These are phyloP conservation scores for Shinisaurus crocodilurus DNA, from an alignment of 2,113 vertebrate species.

Conservation along the genomic window DNA sequence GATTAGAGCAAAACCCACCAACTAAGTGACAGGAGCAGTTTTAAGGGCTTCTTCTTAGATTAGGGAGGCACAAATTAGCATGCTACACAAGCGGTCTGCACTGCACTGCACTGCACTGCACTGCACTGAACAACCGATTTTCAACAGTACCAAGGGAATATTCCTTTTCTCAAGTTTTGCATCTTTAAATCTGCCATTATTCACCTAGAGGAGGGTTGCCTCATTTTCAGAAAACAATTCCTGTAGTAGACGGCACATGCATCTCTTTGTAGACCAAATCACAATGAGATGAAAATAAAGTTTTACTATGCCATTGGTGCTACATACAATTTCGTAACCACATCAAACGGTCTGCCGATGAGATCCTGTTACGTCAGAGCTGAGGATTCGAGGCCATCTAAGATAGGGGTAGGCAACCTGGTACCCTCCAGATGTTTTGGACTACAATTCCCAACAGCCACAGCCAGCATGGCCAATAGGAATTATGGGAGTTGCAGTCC, in stretches of 20 bases:
- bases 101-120: no score
- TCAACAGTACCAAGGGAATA: not conserved
- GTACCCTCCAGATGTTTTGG: not conserved
- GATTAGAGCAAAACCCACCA: constrained; percentile 1
- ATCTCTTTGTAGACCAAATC: not conserved
- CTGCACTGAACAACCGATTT: not conserved
- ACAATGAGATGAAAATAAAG: not conserved
- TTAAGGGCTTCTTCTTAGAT: constrained; percentile 3
- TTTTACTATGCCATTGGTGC: not conserved
- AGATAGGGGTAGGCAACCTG: not conserved
- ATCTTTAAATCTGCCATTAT: not conserved
- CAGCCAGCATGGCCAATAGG: not conserved
- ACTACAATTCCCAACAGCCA: not conserved
- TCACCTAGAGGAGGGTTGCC: not conserved
- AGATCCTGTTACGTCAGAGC: not conserved
- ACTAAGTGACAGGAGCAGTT: not conserved
- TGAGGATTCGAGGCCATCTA: not conserved
- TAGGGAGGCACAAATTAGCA: not conserved
- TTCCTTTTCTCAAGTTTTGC: not conserved
- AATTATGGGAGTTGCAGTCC: not conserved
- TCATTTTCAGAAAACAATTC: not conserved
- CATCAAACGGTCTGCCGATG: not conserved
- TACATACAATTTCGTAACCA: not conserved
- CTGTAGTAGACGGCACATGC: not conserved
- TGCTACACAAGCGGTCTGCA: not conserved